phyloP scores from a whole-genome alignment of 2,113 vertebrate species.

The Hemichromis elongatus region DNA sequence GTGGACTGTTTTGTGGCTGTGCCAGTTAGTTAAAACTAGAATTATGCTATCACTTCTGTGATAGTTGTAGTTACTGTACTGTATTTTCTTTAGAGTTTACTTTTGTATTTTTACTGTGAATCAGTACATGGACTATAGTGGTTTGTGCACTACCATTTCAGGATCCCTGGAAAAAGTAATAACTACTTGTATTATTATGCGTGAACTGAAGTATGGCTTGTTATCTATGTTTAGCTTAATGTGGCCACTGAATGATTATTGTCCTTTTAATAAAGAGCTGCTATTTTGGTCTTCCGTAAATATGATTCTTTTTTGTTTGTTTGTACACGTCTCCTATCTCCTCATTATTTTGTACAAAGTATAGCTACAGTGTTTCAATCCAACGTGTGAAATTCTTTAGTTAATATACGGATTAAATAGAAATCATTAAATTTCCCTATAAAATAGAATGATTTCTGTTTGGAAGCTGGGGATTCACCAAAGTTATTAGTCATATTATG shows the following conservation, averaged over 20 bases:
- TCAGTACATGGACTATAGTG: background rate
- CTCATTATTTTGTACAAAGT: background rate
- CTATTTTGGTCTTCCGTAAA: slow-evolving; percentile 61
- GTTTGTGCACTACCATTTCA: background rate
- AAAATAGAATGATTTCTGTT: too few relatives aligned
- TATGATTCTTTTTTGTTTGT: background rate
- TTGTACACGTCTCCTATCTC: background rate
- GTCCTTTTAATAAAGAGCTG: slow-evolving; percentile 30
- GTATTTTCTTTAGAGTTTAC: slow-evolving; percentile 35
- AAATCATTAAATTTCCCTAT: background rate
- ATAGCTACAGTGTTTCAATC: background rate
- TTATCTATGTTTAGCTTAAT: background rate
- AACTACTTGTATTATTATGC: background rate
- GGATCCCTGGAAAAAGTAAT: background rate
- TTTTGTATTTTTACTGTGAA: slow-evolving; percentile 43
- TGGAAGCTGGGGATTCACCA: background rate
- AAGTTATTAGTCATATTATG: background rate
- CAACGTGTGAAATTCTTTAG: background rate
- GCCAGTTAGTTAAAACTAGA: slow-evolving; percentile 20
- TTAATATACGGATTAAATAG: background rate
- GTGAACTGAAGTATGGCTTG: background rate
- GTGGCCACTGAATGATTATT: background rate
- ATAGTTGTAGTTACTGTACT: slow-evolving; percentile 55
- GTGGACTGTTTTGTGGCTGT: slow-evolving; percentile 1
- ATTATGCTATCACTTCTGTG: slow-evolving; percentile 58